Conservation (phyloP, 2,888 invertebrate genomes). For the Holacanthella duospinosa region DNA sequence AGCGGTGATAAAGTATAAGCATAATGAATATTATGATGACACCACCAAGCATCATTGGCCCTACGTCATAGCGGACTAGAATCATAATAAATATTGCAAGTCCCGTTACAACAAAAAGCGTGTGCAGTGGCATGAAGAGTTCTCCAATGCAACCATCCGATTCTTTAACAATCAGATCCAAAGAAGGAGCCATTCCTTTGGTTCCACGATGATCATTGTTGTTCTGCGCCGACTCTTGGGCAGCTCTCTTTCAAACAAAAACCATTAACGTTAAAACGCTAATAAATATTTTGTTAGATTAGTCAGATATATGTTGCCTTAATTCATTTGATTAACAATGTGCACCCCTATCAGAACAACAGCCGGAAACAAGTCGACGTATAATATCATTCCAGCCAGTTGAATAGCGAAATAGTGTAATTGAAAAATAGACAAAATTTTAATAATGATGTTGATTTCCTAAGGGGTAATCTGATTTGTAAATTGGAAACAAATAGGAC, state of each 20-base stretch:
- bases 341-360: neutral
- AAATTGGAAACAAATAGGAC: neutral
- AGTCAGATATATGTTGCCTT: neutral
- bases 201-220: neutral
- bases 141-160: neutral
- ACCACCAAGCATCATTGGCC: neutral
- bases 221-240: neutral
- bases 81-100: neutral
- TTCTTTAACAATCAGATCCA: neutral
- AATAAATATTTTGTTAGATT: neutral
- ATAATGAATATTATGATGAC: neutral
- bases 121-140: neutral
- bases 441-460: neutral
- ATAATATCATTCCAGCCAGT: neutral
- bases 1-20: neutral
- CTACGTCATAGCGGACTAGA: neutral
- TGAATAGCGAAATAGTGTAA: neutral
- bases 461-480: neutral
- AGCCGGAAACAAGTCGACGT: neutral
- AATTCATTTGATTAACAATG: neutral
- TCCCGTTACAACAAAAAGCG: neutral
- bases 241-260: neutral
- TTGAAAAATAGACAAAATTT: neutral
- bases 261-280: too few relatives aligned
- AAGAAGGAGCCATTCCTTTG: neutral